phyloP scores from a whole-genome alignment of 2,888 invertebrate species.

The Cryptocephalus primarius region DNA sequence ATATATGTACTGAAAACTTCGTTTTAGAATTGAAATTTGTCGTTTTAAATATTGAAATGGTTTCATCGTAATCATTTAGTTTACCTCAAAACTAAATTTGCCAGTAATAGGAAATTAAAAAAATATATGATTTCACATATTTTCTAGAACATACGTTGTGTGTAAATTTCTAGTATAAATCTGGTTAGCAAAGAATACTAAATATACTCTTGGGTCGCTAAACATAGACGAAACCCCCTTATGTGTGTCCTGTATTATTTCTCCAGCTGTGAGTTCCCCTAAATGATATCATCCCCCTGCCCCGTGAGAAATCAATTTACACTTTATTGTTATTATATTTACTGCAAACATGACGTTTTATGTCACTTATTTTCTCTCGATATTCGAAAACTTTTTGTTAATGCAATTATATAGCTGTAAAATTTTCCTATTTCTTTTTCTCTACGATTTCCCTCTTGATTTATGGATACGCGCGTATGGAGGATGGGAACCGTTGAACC shows the following conservation, averaged over 20 bases:
- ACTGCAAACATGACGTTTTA: conserved; percentile 32
- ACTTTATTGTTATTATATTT: conserved; percentile 38
- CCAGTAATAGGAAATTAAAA: too few species aligned
- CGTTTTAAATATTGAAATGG: too few species aligned
- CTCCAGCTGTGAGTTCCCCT: conserved; percentile 30
- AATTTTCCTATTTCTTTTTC: conserved; percentile 16
- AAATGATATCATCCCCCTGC: conserved; percentile 26
- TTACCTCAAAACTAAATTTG: too few species aligned
- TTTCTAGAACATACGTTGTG: too few species aligned
- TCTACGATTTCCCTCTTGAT: too few species aligned
- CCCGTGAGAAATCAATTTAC: conserved; percentile 37
- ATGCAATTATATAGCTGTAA: conserved; percentile 28
- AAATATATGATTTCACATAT: too few species aligned
- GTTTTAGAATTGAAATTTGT: too few species aligned
- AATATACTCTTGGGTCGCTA: neutral
- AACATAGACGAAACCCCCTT: conserved; percentile 8
- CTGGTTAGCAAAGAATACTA: neutral
- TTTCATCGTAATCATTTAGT: too few species aligned
- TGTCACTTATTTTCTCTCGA: conserved; percentile 21
- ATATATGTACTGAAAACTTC: too few species aligned
- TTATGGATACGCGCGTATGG: too few species aligned
- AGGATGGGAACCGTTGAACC: too few species aligned
- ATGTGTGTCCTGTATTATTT: conserved; percentile 21
- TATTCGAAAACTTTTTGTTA: conserved; percentile 24
- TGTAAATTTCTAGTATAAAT: too few species aligned